These are phyloP conservation scores for Eudasyphora cyanicolor DNA, from an alignment of 2,888 invertebrate genomes.

Conservation along the genomic window DNA sequence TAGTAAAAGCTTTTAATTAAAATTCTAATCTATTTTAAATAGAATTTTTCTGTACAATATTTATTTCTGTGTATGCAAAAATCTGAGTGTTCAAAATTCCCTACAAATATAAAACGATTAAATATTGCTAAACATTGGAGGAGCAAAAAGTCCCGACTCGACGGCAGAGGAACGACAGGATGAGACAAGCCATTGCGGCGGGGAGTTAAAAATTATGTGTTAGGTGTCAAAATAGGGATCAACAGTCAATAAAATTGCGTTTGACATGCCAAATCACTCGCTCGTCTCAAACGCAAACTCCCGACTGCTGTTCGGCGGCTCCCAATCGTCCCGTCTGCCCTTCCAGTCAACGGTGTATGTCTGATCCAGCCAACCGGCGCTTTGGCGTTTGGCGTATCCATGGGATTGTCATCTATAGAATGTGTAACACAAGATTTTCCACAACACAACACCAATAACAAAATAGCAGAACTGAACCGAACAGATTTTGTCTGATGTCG, in stretches of 20 bases:
- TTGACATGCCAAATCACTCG: constrained; percentile 66
- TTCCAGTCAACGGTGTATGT: not conserved
- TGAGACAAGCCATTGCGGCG: not conserved
- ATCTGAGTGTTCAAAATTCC: not conserved
- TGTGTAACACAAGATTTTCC: constrained; percentile 10
- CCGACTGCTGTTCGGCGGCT: not conserved
- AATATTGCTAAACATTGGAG: constrained; percentile 43
- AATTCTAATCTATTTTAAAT: too few species aligned
- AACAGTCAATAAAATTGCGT: constrained; percentile 68
- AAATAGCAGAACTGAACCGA: constrained; percentile 20
- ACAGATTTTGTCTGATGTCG: constrained; percentile 50
- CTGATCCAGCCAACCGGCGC: not conserved
- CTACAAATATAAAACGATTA: constrained; percentile 46
- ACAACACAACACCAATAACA: not conserved
- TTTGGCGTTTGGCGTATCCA: constrained; percentile 41
- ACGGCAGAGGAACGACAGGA: constrained; percentile 20
- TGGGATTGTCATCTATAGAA: not conserved
- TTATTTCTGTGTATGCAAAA: not conserved
- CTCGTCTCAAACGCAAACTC: constrained; percentile 16
- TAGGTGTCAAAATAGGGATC: constrained; percentile 64
- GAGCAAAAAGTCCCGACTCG: constrained; percentile 2
- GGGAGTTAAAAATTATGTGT: constrained; percentile 35
- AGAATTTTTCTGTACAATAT: too few species aligned
- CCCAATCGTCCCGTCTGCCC: not conserved
- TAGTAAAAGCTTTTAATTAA: too few species aligned